phyloP scores from a whole-genome alignment of 1,140 invertebrate species.

The Harlomillsia oculata region DNA sequence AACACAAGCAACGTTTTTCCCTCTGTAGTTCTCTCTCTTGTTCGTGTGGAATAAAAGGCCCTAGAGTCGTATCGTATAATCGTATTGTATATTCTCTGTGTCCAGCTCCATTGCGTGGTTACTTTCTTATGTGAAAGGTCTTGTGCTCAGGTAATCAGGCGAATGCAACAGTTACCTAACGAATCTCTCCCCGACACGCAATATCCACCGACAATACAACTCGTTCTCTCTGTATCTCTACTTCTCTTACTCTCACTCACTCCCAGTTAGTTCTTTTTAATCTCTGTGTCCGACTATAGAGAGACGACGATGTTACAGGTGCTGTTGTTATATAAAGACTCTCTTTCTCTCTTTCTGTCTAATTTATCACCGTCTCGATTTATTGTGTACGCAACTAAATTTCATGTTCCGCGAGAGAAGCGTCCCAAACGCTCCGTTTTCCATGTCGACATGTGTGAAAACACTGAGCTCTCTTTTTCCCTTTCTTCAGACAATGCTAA shows the following conservation, averaged over 20 bases:
- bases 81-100: not conserved
- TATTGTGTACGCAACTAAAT: slow-evolving; percentile 24
- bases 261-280: too few relatives aligned
- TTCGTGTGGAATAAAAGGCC: not conserved
- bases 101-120: not conserved
- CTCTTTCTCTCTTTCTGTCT: slow-evolving; percentile 1
- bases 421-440: not conserved
- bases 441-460: too few relatives aligned
- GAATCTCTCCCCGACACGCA: slow-evolving; percentile 32
- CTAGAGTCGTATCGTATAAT: not conserved
- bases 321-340: too few relatives aligned
- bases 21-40: not conserved
- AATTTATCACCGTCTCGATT: slow-evolving; percentile 28
- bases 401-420: slow-evolving; percentile 12
- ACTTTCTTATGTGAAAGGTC: not conserved
- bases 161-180: slow-evolving; percentile 30
- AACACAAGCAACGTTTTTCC: slow-evolving; percentile 30
- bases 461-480: too few relatives aligned
- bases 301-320: too few relatives aligned
- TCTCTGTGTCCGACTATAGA: too few relatives aligned
- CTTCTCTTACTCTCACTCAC: too few relatives aligned
- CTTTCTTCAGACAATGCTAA: too few relatives aligned
- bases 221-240: too few relatives aligned
- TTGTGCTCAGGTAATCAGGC: not conserved
- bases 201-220: slow-evolving; percentile 19